These are phyloP conservation scores for Chanos chanos DNA, from an alignment of 2,797 vertebrate genomes.

Conservation along the genomic window DNA sequence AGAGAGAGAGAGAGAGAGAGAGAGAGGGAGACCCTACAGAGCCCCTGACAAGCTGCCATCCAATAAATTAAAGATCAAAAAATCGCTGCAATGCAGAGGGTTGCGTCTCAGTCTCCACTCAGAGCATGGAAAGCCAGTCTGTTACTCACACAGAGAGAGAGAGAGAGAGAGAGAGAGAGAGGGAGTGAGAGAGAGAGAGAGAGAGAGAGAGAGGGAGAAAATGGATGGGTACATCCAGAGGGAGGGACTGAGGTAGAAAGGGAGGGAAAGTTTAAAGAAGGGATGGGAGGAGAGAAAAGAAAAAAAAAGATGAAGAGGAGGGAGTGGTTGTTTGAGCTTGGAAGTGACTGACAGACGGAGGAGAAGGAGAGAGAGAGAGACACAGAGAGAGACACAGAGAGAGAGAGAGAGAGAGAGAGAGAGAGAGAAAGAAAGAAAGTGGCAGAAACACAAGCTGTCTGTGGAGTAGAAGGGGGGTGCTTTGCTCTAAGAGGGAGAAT, in stretches of 20 bases:
- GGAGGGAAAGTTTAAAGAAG: conserved; percentile 54
- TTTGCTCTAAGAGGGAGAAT: conserved; percentile 16
- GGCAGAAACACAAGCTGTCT: conserved; percentile 48
- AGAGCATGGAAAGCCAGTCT: background rate
- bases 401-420: conserved; percentile 54
- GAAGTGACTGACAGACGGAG: conserved; percentile 43
- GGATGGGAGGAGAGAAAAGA: conserved; percentile 18
- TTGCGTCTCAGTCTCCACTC: conserved; percentile 48
- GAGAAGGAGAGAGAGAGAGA: conserved; percentile 43
- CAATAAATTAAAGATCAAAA: conserved; percentile 71
- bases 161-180: background rate
- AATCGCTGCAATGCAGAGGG: conserved; percentile 70
- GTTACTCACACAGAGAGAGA: background rate
- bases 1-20: background rate
- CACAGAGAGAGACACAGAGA: conserved; percentile 66
- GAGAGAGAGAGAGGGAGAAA: background rate
- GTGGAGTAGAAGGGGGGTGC: background rate
- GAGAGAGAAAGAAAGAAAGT: background rate
- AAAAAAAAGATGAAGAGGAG: background rate
- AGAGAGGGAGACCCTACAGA: conserved; percentile 15
- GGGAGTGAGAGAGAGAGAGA: background rate
- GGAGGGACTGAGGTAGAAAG: conserved; percentile 20
- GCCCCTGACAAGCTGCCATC: conserved; percentile 65
- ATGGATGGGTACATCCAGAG: background rate
- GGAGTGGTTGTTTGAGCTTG: conserved; percentile 42